Conservation (phyloP, 2,113 vertebrate species). For the Gasterosteus aculeatus region DNA sequence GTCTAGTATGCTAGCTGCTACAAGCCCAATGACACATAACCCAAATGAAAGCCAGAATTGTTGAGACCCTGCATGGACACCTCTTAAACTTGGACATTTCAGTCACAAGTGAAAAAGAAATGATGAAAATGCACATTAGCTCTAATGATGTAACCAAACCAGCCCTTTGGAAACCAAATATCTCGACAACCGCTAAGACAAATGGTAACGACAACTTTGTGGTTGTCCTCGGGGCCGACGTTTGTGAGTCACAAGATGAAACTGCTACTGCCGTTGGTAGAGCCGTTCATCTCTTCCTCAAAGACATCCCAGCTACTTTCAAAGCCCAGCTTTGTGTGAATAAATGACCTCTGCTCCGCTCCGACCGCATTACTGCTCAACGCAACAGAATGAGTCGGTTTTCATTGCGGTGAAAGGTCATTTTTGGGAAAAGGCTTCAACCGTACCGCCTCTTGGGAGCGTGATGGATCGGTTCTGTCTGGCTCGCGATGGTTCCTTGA, state of each 20-base stretch:
- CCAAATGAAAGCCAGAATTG: not conserved
- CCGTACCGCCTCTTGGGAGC: slow-evolving; percentile 19
- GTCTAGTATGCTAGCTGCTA: slow-evolving; percentile 32
- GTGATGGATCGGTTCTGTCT: slow-evolving; percentile 60
- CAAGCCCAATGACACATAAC: slow-evolving; percentile 25
- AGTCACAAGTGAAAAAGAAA: not conserved
- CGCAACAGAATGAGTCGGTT: slow-evolving; percentile 35
- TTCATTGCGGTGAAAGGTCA: slow-evolving; percentile 39
- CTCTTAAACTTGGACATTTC: not conserved
- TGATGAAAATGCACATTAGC: not conserved
- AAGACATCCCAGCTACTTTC: slow-evolving; percentile 11
- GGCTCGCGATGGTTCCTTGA: slow-evolving; percentile 38
- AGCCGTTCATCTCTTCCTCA: slow-evolving; percentile 1
- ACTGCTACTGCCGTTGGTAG: not conserved
- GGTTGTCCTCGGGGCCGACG: not conserved
- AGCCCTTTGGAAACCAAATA: not conserved
- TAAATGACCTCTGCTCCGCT: slow-evolving; percentile 17
- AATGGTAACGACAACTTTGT: not conserved
- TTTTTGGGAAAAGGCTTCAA: slow-evolving; percentile 12
- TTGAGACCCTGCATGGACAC: not conserved
- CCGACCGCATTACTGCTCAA: not conserved
- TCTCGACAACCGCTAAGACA: not conserved
- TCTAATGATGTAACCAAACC: not conserved
- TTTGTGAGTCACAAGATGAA: not conserved
- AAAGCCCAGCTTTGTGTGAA: not conserved